These are phyloP conservation scores for Agelas oroides DNA, from an alignment of 37 sponge, comb jelly and placozoan genomes.

Conservation along the genomic window DNA sequence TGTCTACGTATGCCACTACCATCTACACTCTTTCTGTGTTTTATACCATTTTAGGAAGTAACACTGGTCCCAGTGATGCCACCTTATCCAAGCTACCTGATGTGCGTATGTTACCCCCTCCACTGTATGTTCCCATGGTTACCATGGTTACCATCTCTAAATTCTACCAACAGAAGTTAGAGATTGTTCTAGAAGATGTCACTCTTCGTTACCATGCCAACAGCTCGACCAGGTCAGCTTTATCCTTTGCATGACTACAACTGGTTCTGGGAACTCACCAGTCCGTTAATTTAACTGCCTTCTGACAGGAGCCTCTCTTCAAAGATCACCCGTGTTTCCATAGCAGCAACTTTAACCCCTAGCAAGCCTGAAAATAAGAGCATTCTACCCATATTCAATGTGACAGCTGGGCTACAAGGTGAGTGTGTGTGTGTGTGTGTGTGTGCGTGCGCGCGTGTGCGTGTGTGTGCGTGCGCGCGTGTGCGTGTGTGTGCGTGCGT, in stretches of 20 bases:
- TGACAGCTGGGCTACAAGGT: not conserved
- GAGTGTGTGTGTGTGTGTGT: too few relatives aligned
- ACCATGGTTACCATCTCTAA: too few relatives aligned
- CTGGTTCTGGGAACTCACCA: not conserved
- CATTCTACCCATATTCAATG: not conserved
- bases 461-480: too few relatives aligned
- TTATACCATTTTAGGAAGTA: too few relatives aligned
- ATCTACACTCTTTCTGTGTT: too few relatives aligned
- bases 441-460: too few relatives aligned
- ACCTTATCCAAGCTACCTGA: not conserved
- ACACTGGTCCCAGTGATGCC: too few relatives aligned
- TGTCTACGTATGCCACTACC: too few relatives aligned
- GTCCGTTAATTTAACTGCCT: not conserved
- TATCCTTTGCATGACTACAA: too few relatives aligned
- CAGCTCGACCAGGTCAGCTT: constrained; percentile 34
- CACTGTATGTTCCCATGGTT: not conserved
- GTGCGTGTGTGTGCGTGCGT: too few relatives aligned
- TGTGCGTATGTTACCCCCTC: not conserved
- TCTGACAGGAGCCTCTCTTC: constrained; percentile 31
- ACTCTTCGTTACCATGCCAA: constrained; percentile 35
- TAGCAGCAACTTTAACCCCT: constrained; percentile 6
- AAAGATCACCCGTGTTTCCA: constrained; percentile 32
- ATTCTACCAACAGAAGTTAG: constrained; percentile 28
- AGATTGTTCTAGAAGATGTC: constrained; percentile 56
- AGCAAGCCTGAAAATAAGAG: not conserved